These are phyloP conservation scores for Toxotes lorentzi DNA, from an alignment of 2,797 vertebrate species.

Conservation along the genomic window DNA sequence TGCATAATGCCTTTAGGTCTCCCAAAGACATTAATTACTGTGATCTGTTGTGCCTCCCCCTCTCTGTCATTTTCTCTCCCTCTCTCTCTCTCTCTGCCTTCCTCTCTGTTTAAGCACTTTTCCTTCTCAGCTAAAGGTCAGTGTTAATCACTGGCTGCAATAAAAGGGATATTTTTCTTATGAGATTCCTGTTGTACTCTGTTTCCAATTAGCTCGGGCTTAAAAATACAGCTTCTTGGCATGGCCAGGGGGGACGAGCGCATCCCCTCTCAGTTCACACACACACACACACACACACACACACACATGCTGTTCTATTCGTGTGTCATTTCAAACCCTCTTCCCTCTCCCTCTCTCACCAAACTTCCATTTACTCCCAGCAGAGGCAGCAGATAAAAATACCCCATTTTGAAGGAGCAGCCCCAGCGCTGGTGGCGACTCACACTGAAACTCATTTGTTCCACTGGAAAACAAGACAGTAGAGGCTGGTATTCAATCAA, in stretches of 20 bases:
- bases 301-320: slow-evolving; percentile 5
- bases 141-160: slow-evolving; percentile 80
- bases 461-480: slow-evolving; percentile 65
- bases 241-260: slow-evolving; percentile 26
- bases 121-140: slow-evolving; percentile 77
- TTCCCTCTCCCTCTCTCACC: slow-evolving; percentile 21
- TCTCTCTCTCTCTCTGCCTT: slow-evolving; percentile 13
- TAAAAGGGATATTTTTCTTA: slow-evolving; percentile 77
- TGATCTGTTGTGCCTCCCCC: slow-evolving; percentile 63
- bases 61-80: slow-evolving; percentile 23
- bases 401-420: slow-evolving; percentile 49
- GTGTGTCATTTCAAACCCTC: slow-evolving; percentile 25
- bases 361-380: slow-evolving; percentile 57
- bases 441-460: slow-evolving; percentile 63
- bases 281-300: background rate
- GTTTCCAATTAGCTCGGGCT: slow-evolving; percentile 71
- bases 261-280: slow-evolving; percentile 5
- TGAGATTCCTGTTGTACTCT: slow-evolving; percentile 72
- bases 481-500: slow-evolving; percentile 65
- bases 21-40: slow-evolving; percentile 80
- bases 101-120: slow-evolving; percentile 65
- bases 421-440: slow-evolving; percentile 57
- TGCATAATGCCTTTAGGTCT: slow-evolving; percentile 80
- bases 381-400: slow-evolving; percentile 65
- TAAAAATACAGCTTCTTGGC: slow-evolving; percentile 52